Percentiles rank a stretch among this genome's conserved stretches.
phyloP scores from a whole-genome alignment of 2,113 vertebrate genomes.

The Diadophis punctatus region DNA sequence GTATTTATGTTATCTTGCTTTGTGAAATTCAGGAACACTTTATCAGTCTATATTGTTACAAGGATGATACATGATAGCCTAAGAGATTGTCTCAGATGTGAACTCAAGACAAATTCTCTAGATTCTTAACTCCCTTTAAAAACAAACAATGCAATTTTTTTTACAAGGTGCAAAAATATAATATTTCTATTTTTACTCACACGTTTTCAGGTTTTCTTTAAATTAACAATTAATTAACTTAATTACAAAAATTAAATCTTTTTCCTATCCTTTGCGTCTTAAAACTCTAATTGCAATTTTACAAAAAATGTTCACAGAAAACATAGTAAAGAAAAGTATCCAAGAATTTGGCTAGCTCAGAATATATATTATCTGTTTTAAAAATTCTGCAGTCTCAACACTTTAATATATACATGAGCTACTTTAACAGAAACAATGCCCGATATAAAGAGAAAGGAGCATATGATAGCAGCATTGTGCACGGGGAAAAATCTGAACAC shows the following conservation, averaged over 20 bases:
- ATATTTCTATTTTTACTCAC: background rate
- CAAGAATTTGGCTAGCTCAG: background rate
- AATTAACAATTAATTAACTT: background rate
- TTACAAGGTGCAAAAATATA: rapidly evolving
- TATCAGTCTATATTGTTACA: slow-evolving; percentile 7
- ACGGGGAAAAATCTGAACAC: background rate
- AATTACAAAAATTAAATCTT: background rate
- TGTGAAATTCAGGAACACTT: slow-evolving; percentile 7
- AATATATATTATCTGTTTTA: rapidly evolving
- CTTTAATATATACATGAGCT: background rate
- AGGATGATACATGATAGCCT: slow-evolving; percentile 4
- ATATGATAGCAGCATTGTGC: rapidly evolving
- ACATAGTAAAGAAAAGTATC: background rate
- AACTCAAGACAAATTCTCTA: background rate
- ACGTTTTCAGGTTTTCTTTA: background rate
- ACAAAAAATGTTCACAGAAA: background rate
- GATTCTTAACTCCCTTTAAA: background rate
- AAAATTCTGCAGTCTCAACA: background rate
- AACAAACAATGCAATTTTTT: background rate
- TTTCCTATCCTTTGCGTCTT: background rate
- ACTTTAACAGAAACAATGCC: rapidly evolving
- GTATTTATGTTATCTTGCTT: slow-evolving; percentile 22
- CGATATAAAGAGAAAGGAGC: background rate
- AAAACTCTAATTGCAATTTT: background rate
- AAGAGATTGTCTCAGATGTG: background rate